Conservation (phyloP, 2,888 invertebrate genomes). For the Fragum whitleyi region DNA sequence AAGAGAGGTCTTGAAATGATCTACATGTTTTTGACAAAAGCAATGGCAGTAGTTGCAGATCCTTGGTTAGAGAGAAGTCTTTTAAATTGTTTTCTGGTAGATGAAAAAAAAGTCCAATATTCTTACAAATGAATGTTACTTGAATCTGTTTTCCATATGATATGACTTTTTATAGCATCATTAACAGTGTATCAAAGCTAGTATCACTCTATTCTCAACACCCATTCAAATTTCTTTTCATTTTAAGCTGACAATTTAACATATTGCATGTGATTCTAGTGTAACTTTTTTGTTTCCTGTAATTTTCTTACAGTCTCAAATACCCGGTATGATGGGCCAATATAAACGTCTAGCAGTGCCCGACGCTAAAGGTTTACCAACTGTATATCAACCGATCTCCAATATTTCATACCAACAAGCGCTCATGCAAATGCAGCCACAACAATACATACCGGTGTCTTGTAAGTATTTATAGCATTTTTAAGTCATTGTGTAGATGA, state of each 20-base stretch:
- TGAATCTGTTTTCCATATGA: too few species aligned
- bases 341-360: constrained; percentile 96
- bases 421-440: constrained; percentile 88
- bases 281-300: background rate
- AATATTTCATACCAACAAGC: constrained; percentile 90
- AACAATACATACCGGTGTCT: constrained; percentile 75
- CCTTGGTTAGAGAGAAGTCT: too few species aligned
- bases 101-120: too few species aligned
- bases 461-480: constrained; percentile 69
- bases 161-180: background rate
- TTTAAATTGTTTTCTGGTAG: too few species aligned
- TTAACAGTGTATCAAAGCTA: background rate
- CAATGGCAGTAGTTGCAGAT: too few species aligned
- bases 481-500: background rate
- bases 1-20: too few species aligned
- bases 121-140: too few species aligned
- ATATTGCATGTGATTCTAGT: background rate
- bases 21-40: too few species aligned
- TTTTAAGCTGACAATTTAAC: background rate
- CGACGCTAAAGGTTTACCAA: constrained; percentile 94
- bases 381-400: constrained; percentile 89
- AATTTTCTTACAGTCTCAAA: constrained; percentile 55
- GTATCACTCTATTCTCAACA: background rate
- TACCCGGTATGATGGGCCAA: constrained; percentile 84
- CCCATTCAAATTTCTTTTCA: background rate